Evolutionary conservation across 2,888 invertebrate species (phyloP).

Genomic region (Sarcophaga variegata): DNA sequence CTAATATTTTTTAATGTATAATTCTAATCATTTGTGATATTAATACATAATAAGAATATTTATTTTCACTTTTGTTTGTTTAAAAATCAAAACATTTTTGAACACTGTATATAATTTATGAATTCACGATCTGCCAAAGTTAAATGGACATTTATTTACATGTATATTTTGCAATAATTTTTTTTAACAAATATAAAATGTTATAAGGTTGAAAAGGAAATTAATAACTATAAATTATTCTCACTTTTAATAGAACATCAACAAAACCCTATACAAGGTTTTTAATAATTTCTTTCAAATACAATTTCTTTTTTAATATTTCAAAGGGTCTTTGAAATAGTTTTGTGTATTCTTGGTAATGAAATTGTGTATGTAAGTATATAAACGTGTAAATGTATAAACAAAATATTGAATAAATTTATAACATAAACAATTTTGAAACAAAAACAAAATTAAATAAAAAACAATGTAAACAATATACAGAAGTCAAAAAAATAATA

Average conservation of each 20-base stretch:
- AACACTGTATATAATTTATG: background rate
- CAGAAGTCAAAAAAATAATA: background rate
- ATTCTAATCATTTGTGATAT: too few species aligned
- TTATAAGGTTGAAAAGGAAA: background rate
- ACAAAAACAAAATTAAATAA: background rate
- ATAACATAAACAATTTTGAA: constrained; percentile 17
- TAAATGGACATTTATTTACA: background rate
- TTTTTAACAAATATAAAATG: background rate
- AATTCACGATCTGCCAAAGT: too few species aligned
- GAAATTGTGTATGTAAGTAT: too few species aligned
- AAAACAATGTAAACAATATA: constrained; percentile 9
- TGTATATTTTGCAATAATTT: background rate
- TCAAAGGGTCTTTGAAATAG: background rate
- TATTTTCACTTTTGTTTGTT: background rate
- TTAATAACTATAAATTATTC: background rate
- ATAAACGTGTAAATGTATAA: constrained; percentile 27
- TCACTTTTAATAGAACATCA: background rate
- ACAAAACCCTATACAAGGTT: background rate
- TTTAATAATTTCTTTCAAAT: too few species aligned
- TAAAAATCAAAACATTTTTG: background rate
- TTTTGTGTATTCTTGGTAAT: too few species aligned
- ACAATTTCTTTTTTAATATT: background rate
- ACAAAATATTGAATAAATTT: constrained; percentile 12
- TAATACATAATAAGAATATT: too few species aligned
- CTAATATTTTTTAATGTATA: too few species aligned